Evolutionary conservation across 2,113 vertebrate genomes (phyloP), one percentile per base, ranked within the genome.

Genomic region (Microcebus murinus): DNA sequence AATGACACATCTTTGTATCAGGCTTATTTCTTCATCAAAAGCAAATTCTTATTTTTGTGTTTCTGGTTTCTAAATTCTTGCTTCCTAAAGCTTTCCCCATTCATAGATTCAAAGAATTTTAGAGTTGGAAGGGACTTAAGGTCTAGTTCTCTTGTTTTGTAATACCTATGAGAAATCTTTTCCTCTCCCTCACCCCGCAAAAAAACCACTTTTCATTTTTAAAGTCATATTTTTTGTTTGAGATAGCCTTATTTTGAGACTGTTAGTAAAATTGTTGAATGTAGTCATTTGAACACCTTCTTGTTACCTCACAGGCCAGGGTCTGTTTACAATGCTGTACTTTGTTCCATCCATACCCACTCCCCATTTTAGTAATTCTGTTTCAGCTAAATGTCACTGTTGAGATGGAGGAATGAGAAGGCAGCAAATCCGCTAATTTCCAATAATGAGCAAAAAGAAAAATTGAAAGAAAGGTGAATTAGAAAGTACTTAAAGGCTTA

Each of bases 41-140:
- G 42, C 18, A 55, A 74, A 27, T 83, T 68, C 45, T 87, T 84
- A 9, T 39, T 70, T 31, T 65, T 84, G 15, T 76, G 7, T 73
- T 91, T 95, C 57, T 83, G 4, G 3, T 61, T 92, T 23, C 59
- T 10, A 71, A 57, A 36, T 91, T 91, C 91, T 73, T 96, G 52
- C 34, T 87, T 63, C n/a, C 12, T 67, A 34, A 86, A 55, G 4
- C 21, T 63, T 90, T 27, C 23, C 23, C 14, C 42, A 55, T 39
- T 76, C 8, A n/a, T 82, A 57, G 34, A 48, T 48, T 67, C 21
- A 74, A 92, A 79, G 81, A 95, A 52, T 84, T 90, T 95, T 36
- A 61, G 10, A 52, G 15, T 13, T 79, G 11, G 42, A 87, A 61
- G 50, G 10, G 3, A 39, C 48, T 96, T 57, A 52, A 80, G 45